Base-by-base conservation (phyloP, 2,888 invertebrate species). In the Dolomedes plantarius region DNA sequence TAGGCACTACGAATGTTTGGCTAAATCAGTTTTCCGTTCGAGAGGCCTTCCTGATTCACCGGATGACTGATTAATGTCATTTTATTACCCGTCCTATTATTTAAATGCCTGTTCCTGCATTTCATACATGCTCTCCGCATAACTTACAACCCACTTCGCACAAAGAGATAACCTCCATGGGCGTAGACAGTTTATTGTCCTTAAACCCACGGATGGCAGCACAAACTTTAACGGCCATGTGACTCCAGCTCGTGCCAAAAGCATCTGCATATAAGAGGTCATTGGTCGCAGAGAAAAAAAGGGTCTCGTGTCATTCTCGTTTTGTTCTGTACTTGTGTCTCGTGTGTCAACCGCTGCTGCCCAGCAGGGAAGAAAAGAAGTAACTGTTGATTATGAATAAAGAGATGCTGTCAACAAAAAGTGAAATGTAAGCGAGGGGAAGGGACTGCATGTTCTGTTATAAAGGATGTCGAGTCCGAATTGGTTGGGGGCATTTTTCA, bases 301-400 rank as follows among this genome's bases (percentile, higher is more conserved):
- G n/a, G 46, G 56, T 56, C 56, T 56, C 23, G 56, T 56, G 56
- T 56, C 56, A 56, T 23, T 56, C 56, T 23, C 31, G 31, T 36
- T 75, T 39, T 74, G 69, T 75, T 82, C 41, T 82, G 82, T 76
- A 69, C 29, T n/a, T 64, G 41, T 28, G 46, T 67, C 73, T 28
- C 41, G 19, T n/a, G 36, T 19, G 46, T 56, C 64, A 62, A 23
- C 64, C 23, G 46, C 46, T 36, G 67, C 5, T 67, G 31, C 67
- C 36, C 32, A n/a, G 65, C 28, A 41, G 41, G 39, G 46, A 76
- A 28, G 16, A 46, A 62, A 28, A 32, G 41, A 69, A 68, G 50
- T 69, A 75, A 69, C 69, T 75, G 81, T 41, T 62, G 75, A 73
- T 27, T 69, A 50, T 75, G 75, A 79, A 79, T 80, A n/a, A 23